Percentiles rank a stretch among this genome's conserved stretches.
phyloP scores from a whole-genome alignment of 37 sponge, comb jelly and placozoan species.

The Mnemiopsis leidyi region DNA sequence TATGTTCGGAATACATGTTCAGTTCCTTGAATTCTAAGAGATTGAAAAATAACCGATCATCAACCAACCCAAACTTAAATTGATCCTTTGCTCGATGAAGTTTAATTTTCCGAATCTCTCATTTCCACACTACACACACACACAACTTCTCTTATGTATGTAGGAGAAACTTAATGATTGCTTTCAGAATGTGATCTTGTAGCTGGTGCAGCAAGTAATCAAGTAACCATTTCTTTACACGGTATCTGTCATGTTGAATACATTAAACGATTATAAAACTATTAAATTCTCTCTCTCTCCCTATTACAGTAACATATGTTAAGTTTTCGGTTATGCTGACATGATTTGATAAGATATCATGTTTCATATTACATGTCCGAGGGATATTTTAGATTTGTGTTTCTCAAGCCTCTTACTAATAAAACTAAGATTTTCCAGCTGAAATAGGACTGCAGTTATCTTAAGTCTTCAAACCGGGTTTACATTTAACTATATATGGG shows the following conservation, averaged over 20 bases:
- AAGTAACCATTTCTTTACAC: not conserved
- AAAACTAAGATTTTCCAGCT: too few species aligned
- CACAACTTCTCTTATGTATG: conserved; percentile 26
- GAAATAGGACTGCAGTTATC: too few species aligned
- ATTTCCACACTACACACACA: not conserved
- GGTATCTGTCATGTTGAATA: not conserved
- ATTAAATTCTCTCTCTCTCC: too few species aligned
- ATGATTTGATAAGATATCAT: too few species aligned
- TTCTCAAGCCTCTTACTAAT: not conserved
- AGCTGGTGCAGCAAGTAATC: not conserved
- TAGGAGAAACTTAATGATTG: conserved; percentile 26
- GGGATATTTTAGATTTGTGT: not conserved
- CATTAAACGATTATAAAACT: not conserved
- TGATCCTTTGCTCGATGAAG: too few species aligned
- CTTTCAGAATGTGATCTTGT: conserved; percentile 39
- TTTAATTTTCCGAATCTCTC: too few species aligned
- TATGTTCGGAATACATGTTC: not conserved
- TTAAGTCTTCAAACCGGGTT: too few species aligned
- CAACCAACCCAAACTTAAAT: too few species aligned
- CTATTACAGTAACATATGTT: too few species aligned
- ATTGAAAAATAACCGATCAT: not conserved
- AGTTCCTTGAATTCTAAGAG: not conserved
- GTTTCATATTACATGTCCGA: not conserved
- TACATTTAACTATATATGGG: too few species aligned
- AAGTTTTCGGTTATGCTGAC: not conserved